Percentiles rank a stretch among this genome's conserved stretches.
phyloP scores from a whole-genome alignment of 2,113 vertebrate genomes.

The Melanerpes aurifrons region DNA sequence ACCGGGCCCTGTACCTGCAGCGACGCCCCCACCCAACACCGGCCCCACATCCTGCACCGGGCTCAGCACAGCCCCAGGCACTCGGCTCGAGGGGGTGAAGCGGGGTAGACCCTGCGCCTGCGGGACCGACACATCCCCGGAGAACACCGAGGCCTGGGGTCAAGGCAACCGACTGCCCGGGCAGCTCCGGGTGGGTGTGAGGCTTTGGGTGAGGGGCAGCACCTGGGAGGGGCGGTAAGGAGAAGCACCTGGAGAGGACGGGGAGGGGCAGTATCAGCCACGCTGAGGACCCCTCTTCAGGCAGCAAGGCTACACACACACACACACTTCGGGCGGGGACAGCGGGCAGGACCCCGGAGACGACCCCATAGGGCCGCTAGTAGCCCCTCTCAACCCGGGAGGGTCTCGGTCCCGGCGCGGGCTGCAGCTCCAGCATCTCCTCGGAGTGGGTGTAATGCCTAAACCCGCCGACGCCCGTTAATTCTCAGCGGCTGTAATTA shows the following conservation, averaged over 20 bases:
- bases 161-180: no score
- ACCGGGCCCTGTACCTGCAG: neutral
- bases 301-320: neutral
- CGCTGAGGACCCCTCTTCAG: neutral
- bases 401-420: neutral
- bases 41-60: neutral
- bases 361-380: neutral
- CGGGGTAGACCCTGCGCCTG: neutral
- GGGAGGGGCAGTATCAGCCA: neutral
- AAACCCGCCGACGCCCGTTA: constrained; percentile 47
- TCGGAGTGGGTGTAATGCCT: constrained; percentile 23
- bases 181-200: neutral
- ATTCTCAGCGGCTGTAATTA: constrained; percentile 61
- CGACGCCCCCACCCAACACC: neutral
- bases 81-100: neutral
- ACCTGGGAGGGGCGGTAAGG: neutral
- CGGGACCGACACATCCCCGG: neutral
- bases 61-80: neutral
- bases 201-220: neutral
- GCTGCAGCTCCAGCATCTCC: constrained; percentile 40
- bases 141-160: neutral
- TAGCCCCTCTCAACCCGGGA: neutral
- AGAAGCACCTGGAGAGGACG: neutral
- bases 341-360: neutral
- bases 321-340: neutral